phyloP scores from a whole-genome alignment of 1,140 invertebrate species.

The Leptonema lineaticorne region DNA sequence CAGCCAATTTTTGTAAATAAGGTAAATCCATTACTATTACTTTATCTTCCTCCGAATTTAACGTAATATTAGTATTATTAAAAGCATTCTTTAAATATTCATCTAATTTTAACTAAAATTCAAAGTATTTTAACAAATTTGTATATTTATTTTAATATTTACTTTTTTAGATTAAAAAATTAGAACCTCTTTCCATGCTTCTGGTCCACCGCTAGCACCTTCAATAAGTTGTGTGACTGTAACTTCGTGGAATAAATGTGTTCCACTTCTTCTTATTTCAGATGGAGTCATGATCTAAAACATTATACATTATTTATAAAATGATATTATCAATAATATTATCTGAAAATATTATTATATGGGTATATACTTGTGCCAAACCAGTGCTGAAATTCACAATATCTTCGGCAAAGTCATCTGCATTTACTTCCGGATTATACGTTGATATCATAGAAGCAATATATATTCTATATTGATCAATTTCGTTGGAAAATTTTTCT shows the following conservation, averaged over 20 bases:
- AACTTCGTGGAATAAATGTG: slow-evolving; percentile 73
- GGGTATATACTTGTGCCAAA: slow-evolving; percentile 62
- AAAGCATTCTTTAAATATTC: slow-evolving; percentile 63
- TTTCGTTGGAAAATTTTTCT: slow-evolving; percentile 60
- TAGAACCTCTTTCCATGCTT: slow-evolving; percentile 53
- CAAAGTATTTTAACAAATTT: not conserved
- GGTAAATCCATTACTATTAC: slow-evolving; percentile 63
- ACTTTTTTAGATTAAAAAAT: no score
- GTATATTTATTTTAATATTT: no score
- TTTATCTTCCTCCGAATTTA: slow-evolving; percentile 54
- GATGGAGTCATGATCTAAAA: slow-evolving; percentile 70
- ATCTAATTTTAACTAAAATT: slow-evolving; percentile 67
- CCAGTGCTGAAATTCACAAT: slow-evolving; percentile 69
- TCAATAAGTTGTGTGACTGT: slow-evolving; percentile 63
- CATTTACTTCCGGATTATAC: slow-evolving; percentile 54
- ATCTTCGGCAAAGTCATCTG: slow-evolving; percentile 62
- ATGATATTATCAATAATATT: not conserved
- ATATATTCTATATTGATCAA: slow-evolving; percentile 63
- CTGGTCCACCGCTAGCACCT: slow-evolving; percentile 52
- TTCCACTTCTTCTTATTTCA: slow-evolving; percentile 68
- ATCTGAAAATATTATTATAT: not conserved
- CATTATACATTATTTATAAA: not conserved
- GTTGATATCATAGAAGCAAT: slow-evolving; percentile 59
- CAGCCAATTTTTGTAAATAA: slow-evolving; percentile 61
- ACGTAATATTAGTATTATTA: slow-evolving; percentile 58